Percentiles rank a stretch among this genome's conserved stretches.
phyloP scores from a whole-genome alignment of 2,797 vertebrate species.

The Geotrypetes seraphini region DNA sequence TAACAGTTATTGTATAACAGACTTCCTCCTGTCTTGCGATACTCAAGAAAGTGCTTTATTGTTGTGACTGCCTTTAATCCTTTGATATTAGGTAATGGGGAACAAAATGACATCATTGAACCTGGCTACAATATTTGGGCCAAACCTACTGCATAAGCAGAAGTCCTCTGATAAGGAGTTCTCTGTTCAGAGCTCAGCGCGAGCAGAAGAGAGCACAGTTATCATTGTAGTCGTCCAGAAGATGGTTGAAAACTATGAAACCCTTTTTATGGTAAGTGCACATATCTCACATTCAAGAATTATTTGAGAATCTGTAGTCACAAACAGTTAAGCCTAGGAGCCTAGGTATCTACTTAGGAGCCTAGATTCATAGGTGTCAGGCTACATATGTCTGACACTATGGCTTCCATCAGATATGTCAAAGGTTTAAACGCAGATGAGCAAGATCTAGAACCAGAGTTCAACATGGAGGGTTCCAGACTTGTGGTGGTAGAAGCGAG shows the following conservation, averaged over 20 bases:
- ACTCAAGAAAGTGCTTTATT: background rate
- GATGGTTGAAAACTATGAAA: constrained; percentile 79
- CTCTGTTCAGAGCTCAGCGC: constrained; percentile 83
- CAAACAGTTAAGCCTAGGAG: too few relatives aligned
- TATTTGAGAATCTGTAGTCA: too few relatives aligned
- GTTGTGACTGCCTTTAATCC: background rate
- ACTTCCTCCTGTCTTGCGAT: background rate
- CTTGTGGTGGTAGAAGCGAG: too few relatives aligned
- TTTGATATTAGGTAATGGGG: constrained; percentile 68
- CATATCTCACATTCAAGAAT: too few relatives aligned
- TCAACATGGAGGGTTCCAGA: too few relatives aligned
- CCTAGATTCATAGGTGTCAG: too few relatives aligned
- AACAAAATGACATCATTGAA: constrained; percentile 97
- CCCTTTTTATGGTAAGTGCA: constrained; percentile 83
- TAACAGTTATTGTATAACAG: background rate
- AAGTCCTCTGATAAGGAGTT: constrained; percentile 94
- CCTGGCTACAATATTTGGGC: constrained; percentile 93
- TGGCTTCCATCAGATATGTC: too few relatives aligned
- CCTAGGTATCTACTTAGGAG: too few relatives aligned
- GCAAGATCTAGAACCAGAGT: too few relatives aligned
- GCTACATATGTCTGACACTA: too few relatives aligned
- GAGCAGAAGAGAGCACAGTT: constrained; percentile 85
- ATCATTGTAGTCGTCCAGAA: constrained; percentile 84
- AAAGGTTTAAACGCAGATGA: too few relatives aligned
- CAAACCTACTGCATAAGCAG: constrained; percentile 89